phyloP scores from a whole-genome alignment of 1,140 invertebrate genomes.

The Lordiphosa stackelbergi region DNA sequence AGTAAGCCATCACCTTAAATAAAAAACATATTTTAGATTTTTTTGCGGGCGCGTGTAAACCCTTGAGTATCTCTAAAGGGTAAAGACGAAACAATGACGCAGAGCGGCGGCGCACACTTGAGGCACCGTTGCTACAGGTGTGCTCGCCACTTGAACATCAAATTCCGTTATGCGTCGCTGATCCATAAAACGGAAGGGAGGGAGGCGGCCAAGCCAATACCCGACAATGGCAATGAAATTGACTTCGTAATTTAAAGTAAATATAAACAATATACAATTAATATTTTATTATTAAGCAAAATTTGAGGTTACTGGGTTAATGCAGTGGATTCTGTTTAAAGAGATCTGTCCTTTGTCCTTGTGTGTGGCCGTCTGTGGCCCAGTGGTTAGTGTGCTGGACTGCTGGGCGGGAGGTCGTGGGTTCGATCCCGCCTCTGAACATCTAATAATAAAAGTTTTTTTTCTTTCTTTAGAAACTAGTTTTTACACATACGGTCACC shows the following conservation, averaged over 20 bases:
- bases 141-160: constrained; percentile 20
- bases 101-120: not conserved
- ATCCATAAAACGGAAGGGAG: constrained; percentile 1
- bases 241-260: constrained; percentile 21
- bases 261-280: constrained; percentile 18
- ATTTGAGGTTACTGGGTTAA: constrained; percentile 35
- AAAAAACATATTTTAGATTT: no score
- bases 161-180: constrained; percentile 46
- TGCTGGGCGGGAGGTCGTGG: no score
- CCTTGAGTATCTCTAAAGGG: constrained; percentile 36
- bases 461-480: no score
- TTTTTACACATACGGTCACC: no score
- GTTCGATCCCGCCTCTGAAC: no score
- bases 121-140: constrained; percentile 13
- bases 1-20: not conserved
- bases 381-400: no score
- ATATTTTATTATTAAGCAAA: constrained; percentile 30
- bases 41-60: constrained; percentile 37
- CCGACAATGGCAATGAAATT: constrained; percentile 47
- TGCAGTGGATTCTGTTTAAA: constrained; percentile 5
- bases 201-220: constrained; percentile 15
- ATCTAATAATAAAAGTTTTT: no score
- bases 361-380: no score
- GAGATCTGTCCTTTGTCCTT: no score
- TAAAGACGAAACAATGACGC: not conserved